Conservation (phyloP, 2,888 invertebrate species). For the Thereva nobilitata region DNA sequence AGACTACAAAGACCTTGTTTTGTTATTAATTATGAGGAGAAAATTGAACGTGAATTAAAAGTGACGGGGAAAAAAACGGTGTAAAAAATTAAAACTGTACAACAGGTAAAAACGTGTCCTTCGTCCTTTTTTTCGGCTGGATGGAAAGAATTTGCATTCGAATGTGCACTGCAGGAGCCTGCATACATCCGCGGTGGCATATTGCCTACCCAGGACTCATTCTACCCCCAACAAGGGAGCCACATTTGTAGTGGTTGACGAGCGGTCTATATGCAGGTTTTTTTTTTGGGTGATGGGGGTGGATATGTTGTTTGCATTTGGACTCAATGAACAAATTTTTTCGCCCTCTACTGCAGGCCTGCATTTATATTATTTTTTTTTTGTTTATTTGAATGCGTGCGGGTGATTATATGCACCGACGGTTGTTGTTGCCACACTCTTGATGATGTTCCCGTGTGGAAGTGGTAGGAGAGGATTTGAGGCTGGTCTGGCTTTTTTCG, state of each 20-base stretch:
- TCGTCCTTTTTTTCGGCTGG: too few species aligned
- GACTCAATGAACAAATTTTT: slow-evolving; percentile 25
- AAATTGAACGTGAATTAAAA: too few species aligned
- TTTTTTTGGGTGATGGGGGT: slow-evolving; percentile 24
- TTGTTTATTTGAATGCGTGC: slow-evolving; percentile 23
- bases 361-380: slow-evolving; percentile 17
- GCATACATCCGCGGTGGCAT: slow-evolving; percentile 34
- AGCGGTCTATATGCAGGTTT: slow-evolving; percentile 18
- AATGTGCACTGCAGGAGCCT: too few species aligned
- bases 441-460: slow-evolving; percentile 42
- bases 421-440: slow-evolving; percentile 30
- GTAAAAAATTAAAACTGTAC: too few species aligned
- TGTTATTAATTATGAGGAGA: too few species aligned
- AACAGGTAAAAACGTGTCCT: too few species aligned
- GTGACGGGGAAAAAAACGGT: too few species aligned
- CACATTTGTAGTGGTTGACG: slow-evolving; percentile 29
- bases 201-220: slow-evolving; percentile 13
- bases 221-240: slow-evolving; percentile 11
- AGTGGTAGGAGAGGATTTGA: slow-evolving; percentile 29
- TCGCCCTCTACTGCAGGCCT: slow-evolving; percentile 2
- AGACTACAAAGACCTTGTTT: too few species aligned
- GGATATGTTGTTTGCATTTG: slow-evolving; percentile 39
- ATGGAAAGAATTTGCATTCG: too few species aligned
- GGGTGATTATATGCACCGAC: slow-evolving; percentile 35
- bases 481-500: slow-evolving; percentile 24